Evolutionary conservation across 1,140 invertebrate species (phyloP).

Genomic region (Nomia melanderi): DNA sequence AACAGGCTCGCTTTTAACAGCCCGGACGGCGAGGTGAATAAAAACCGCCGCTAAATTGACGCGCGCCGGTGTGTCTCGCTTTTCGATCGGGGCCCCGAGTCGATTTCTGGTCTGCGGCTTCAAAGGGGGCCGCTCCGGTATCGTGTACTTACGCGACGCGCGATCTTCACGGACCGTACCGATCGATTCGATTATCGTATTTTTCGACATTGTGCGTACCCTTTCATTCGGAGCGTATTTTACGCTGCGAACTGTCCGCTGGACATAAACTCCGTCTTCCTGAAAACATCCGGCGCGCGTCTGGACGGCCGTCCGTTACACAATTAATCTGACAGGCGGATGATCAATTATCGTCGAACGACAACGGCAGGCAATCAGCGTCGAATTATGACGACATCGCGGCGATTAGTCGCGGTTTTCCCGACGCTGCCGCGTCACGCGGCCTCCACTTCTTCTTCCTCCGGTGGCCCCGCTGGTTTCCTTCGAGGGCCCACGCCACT

Average conservation of each 20-base stretch:
- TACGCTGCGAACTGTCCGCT: too few relatives aligned
- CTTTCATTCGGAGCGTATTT: too few relatives aligned
- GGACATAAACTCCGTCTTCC: too few relatives aligned
- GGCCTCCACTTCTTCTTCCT: too few relatives aligned
- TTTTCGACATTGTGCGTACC: too few relatives aligned
- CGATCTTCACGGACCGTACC: too few relatives aligned
- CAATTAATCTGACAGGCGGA: conserved; percentile 51
- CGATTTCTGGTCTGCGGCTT: too few relatives aligned
- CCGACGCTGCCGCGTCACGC: not conserved
- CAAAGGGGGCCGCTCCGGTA: too few relatives aligned
- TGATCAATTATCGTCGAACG: conserved; percentile 46
- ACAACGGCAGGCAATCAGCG: conserved; percentile 55
- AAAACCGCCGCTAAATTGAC: conserved; percentile 15
- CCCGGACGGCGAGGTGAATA: not conserved
- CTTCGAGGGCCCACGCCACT: conserved; percentile 6
- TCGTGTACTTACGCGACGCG: too few relatives aligned
- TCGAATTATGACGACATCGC: conserved; percentile 62
- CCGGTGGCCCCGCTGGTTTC: conserved; percentile 8
- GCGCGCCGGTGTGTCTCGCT: not conserved
- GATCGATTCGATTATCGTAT: too few relatives aligned
- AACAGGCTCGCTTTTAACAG: not conserved
- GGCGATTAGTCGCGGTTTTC: conserved; percentile 7
- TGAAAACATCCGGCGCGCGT: too few relatives aligned
- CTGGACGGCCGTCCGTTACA: too few relatives aligned
- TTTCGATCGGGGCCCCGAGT: not conserved